Conservation (phyloP, 2,113 vertebrate species). For the Dolichotis patagonum region DNA sequence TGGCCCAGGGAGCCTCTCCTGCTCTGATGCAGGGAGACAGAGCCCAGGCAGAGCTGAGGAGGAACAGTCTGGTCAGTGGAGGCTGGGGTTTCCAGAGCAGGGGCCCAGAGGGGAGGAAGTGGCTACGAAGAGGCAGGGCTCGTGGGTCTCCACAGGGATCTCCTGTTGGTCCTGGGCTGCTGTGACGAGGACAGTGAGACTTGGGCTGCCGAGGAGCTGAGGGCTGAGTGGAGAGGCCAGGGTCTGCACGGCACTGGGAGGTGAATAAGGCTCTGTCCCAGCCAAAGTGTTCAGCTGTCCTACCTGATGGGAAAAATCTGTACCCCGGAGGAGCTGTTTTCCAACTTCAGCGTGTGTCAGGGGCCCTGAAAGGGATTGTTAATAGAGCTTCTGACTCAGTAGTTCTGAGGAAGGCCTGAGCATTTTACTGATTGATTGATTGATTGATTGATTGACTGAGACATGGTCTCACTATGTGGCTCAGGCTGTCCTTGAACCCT, state of each 20-base stretch:
- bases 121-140: background rate
- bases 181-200: background rate
- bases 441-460: background rate
- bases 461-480: background rate
- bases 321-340: background rate
- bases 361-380: background rate
- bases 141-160: background rate
- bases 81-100: background rate
- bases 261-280: background rate
- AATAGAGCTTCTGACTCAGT: background rate
- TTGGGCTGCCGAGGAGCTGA: background rate
- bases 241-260: background rate
- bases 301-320: background rate
- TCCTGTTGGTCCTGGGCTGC: background rate
- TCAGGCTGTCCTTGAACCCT: background rate
- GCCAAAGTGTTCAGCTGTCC: too few species aligned
- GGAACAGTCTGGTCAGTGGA: accelerated
- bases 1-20: background rate
- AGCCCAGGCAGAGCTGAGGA: background rate
- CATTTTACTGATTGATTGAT: background rate
- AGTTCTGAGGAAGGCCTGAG: background rate
- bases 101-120: background rate
- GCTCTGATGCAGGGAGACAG: background rate
- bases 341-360: background rate
- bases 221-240: background rate